Evolutionary conservation across 2,888 invertebrate species (phyloP).

Genomic region (Pecten maximus): DNA sequence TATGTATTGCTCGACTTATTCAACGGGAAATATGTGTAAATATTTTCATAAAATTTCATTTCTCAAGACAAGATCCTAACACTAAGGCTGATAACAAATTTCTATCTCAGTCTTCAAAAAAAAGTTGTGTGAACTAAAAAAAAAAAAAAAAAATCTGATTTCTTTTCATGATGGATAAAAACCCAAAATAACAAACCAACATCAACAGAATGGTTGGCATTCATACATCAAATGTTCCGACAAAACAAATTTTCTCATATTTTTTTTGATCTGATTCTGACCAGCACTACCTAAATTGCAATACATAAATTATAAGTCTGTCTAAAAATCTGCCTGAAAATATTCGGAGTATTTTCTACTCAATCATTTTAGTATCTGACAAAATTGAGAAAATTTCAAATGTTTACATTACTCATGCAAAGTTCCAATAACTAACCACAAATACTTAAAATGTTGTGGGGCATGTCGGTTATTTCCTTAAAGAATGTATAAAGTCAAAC

Average conservation of each 20-base stretch:
- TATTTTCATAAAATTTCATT: neutral
- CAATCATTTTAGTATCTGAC: no score
- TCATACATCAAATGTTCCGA: neutral
- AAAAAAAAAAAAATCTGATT: no score
- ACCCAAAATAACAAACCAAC: neutral
- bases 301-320: neutral
- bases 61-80: neutral
- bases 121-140: neutral
- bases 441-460: no score
- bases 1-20: neutral
- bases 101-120: neutral
- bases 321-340: neutral
- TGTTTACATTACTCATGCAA: neutral
- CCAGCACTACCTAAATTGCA: neutral
- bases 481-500: no score
- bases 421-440: neutral
- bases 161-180: neutral
- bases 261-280: neutral
- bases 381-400: no score
- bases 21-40: neutral
- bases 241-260: neutral
- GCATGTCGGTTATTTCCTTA: no score
- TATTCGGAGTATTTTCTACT: neutral
- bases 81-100: neutral
- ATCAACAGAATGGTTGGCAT: neutral